Percentiles rank a stretch among this genome's conserved stretches.
Evolutionary conservation across 2,797 vertebrate genomes (phyloP).

Genomic region (Morelia viridis): DNA sequence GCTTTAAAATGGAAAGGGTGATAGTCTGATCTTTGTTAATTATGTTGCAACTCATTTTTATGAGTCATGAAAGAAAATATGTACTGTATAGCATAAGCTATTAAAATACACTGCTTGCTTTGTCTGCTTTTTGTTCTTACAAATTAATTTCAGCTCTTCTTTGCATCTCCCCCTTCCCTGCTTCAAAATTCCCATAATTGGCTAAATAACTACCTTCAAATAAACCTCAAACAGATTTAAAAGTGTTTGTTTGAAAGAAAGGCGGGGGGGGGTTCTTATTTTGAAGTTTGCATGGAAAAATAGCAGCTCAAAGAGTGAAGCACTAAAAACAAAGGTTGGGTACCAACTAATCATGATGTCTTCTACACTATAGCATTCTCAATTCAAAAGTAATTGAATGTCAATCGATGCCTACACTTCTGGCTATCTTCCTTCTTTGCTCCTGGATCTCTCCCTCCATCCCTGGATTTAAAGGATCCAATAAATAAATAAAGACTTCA

Average conservation of each 20-base stretch:
- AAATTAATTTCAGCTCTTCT: background rate
- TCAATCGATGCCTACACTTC: background rate
- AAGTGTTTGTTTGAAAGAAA: background rate
- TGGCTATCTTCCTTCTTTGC: background rate
- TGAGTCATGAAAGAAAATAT: background rate
- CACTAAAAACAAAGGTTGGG: background rate
- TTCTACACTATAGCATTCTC: background rate
- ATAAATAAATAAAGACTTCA: background rate
- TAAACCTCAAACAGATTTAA: background rate
- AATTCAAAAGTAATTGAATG: background rate
- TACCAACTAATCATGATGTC: background rate
- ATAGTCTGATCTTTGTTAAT: background rate
- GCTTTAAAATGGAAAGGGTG: background rate
- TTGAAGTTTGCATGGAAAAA: background rate
- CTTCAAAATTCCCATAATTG: background rate
- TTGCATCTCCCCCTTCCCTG: background rate
- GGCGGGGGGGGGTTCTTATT: background rate
- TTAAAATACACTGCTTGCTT: background rate
- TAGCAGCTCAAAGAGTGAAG: background rate
- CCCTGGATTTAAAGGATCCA: background rate
- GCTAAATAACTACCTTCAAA: background rate
- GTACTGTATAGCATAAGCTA: background rate
- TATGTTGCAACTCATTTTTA: background rate
- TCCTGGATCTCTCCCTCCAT: background rate
- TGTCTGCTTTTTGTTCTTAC: background rate